phyloP scores from a whole-genome alignment of 2,797 vertebrate genomes.

The Ataeniobius toweri region DNA sequence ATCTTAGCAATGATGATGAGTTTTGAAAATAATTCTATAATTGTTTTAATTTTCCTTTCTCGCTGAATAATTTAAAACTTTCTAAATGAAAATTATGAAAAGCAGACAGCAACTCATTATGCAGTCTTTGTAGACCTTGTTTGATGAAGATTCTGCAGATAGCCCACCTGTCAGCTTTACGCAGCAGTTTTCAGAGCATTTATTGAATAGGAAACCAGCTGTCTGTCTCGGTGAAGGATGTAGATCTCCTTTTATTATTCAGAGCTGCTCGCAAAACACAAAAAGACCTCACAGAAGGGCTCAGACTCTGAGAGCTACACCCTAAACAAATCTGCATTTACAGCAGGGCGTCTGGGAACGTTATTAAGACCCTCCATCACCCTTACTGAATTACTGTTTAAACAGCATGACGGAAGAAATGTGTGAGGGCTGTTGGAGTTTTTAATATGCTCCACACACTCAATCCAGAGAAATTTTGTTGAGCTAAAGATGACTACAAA shows the following conservation, averaged over 20 bases:
- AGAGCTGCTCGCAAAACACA: constrained; percentile 26
- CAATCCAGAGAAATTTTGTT: constrained; percentile 28
- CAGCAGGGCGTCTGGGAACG: constrained; percentile 37
- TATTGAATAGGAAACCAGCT: constrained; percentile 33
- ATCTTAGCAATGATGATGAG: constrained; percentile 15
- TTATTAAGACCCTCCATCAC: constrained; percentile 43
- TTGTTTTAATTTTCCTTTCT: constrained; percentile 1
- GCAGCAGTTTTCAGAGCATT: constrained; percentile 16
- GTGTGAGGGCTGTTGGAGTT: constrained; percentile 23
- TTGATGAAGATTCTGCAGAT: constrained; percentile 41
- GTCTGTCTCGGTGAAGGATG: constrained; percentile 43
- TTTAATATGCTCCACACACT: constrained; percentile 19
- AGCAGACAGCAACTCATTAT: constrained; percentile 7
- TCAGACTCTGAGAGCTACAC: constrained; percentile 28
- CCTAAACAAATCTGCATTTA: constrained; percentile 55
- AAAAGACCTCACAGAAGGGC: constrained; percentile 20
- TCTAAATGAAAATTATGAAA: constrained; percentile 14
- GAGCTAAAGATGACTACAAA: constrained; percentile 29
- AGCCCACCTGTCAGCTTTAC: constrained; percentile 41
- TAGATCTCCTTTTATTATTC: constrained; percentile 41
- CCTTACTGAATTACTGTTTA: constrained; percentile 35
- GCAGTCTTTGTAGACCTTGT: constrained; percentile 18
- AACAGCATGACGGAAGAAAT: constrained; percentile 28
- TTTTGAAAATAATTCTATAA: constrained; percentile 10
- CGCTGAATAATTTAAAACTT: background rate